A percentile compares a stretch with the other conserved stretches of the same genome.
Evolutionary conservation across 2,113 vertebrate species (phyloP).

Genomic region (Pseudopodoces humilis): DNA sequence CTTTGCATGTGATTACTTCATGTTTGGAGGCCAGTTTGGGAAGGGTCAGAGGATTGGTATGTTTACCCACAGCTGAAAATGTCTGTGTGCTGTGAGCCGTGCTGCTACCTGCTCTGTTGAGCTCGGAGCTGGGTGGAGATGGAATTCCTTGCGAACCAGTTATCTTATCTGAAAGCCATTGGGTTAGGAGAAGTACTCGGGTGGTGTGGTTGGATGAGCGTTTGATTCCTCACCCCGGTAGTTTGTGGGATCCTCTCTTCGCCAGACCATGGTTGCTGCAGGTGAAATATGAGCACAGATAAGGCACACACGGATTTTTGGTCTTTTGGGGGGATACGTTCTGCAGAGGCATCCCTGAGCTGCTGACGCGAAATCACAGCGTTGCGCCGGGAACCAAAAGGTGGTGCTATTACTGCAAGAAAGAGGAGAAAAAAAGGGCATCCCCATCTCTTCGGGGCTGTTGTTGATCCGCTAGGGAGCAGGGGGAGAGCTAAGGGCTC

Average conservation of each 20-base stretch:
- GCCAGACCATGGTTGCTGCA: neutral
- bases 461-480: neutral
- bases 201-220: neutral
- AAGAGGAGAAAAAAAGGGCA: neutral
- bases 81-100: neutral
- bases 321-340: no score
- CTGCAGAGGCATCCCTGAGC: neutral
- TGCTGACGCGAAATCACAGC: neutral
- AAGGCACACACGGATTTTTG: neutral
- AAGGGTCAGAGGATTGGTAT: neutral
- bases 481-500: neutral
- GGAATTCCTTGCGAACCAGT: neutral
- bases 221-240: neutral
- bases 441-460: rapidly evolving
- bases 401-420: conserved; percentile 65
- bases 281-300: neutral
- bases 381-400: neutral
- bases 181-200: neutral
- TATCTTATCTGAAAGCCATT: conserved; percentile 30
- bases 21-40: neutral
- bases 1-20: neutral
- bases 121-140: neutral
- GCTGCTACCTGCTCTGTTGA: neutral
- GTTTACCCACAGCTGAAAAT: neutral
- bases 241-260: neutral